Evolutionary conservation across 2,888 invertebrate species (phyloP), one percentile per base, ranked within the genome.

Genomic region (Drymonia ruficornis): DNA sequence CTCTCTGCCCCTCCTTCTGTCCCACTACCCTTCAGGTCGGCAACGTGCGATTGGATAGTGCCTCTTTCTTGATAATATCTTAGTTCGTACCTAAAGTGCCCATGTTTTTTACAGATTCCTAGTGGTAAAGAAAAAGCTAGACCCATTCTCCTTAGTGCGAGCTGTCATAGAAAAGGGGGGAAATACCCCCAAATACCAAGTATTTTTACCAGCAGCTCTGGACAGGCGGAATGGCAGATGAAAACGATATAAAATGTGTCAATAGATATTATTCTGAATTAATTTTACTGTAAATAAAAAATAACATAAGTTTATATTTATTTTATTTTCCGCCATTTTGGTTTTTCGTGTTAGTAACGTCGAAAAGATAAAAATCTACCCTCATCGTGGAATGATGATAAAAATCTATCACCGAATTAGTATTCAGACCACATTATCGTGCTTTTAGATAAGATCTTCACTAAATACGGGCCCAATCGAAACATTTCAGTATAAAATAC

Each of bases 91-190:
- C n/a, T n/a, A n/a, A n/a, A n/a, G n/a, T n/a, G n/a, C n/a, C n/a
- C n/a, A n/a, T 50, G 28, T 64, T 51, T 53, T 55, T 75, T 72
- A 3, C 80, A 91, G 92, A 57, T 92, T 91, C 61, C 74, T 91
- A 1, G 92, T 92, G 0, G 88, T 91, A 0, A 86, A 74, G 48
- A 90, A 90, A 65, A 91, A 89, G 52, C 11, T 90, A 23, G 77
- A 90, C 2, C 90, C 90, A 0, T 89, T 90, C 63, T 80, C 85
- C 0, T 34, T 91, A 12, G 84, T 80, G 0, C 78, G 78, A 0
- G 88, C 83, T 0, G 77, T 87, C 12, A 60, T 89, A 15, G 84
- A 84, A 11, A 86, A 87, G 49, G 91, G 91, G 0, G 91, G 92
- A 0, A 67, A 62, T 6, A 89, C 90, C 0, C 79, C 84, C 1